Percentiles rank a stretch among this genome's conserved stretches.
Conservation (phyloP, 2,888 invertebrate species). For the Andrena fulva region DNA sequence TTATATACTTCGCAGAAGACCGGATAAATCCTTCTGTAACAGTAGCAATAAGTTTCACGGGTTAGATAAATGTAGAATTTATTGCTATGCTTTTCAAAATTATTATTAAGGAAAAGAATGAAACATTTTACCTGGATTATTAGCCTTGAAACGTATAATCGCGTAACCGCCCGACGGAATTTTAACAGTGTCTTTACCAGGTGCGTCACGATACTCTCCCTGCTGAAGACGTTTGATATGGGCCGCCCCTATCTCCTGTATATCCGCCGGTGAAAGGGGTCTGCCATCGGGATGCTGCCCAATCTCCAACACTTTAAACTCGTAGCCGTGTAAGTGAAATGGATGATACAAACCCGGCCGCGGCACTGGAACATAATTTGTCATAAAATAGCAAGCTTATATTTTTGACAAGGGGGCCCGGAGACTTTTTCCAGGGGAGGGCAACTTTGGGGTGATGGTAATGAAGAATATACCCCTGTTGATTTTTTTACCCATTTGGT, state of each 20-base stretch:
- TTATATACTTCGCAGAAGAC: not conserved
- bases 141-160: constrained; percentile 84
- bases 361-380: constrained; percentile 61
- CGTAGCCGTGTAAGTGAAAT: constrained; percentile 84
- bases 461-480: too few species aligned
- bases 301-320: constrained; percentile 82
- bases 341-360: constrained; percentile 77
- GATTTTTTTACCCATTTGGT: too few species aligned
- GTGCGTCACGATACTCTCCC: constrained; percentile 80
- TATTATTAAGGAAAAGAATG: not conserved
- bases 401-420: not conserved
- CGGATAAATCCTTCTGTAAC: not conserved
- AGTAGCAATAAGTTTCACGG: not conserved
- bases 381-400: not conserved
- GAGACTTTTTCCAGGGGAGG: too few species aligned
- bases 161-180: constrained; percentile 85
- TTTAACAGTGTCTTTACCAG: constrained; percentile 85
- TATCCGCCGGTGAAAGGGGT: constrained; percentile 52
- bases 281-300: constrained; percentile 63
- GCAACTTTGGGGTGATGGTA: too few species aligned
- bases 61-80: not conserved
- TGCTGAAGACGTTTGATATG: constrained; percentile 80
- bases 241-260: constrained; percentile 67
- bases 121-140: constrained; percentile 83
- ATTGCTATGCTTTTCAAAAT: not conserved